A percentile compares a stretch with the other conserved stretches of the same genome.
Conservation (phyloP, 2,888 invertebrate species). For the Cheilosia variabilis region DNA sequence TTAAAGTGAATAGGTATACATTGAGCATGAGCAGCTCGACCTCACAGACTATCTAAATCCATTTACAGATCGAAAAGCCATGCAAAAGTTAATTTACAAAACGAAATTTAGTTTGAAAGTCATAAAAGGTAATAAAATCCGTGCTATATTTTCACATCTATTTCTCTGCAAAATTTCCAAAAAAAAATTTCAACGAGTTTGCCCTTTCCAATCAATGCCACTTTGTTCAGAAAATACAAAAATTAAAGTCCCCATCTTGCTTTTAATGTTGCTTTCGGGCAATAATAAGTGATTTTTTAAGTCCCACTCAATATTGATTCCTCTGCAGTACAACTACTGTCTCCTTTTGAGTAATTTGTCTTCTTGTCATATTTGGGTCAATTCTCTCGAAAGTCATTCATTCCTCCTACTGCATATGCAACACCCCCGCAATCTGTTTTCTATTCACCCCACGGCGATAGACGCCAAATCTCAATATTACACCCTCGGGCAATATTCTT, state of each 20-base stretch:
- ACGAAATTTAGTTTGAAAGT: not conserved
- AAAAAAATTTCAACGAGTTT: not conserved
- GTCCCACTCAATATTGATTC: conserved; percentile 48
- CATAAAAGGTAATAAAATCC: not conserved
- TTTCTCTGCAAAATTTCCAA: no score
- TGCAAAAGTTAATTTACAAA: no score
- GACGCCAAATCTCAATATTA: conserved; percentile 19
- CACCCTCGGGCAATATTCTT: conserved; percentile 39
- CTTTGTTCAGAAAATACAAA: not conserved
- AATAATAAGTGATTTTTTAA: conserved; percentile 3
- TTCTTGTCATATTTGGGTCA: conserved; percentile 44
- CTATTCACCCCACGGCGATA: conserved; percentile 6
- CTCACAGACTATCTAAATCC: no score
- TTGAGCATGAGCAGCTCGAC: no score
- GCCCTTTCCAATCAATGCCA: not conserved
- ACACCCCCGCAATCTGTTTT: conserved; percentile 39
- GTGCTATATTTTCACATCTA: no score
- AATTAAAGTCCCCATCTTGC: not conserved
- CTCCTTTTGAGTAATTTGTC: conserved; percentile 15
- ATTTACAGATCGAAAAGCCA: no score
- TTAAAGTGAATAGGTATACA: no score
- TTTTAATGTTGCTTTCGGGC: not conserved
- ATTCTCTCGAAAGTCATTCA: conserved; percentile 2
- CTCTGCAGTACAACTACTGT: conserved; percentile 9
- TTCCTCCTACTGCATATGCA: conserved; percentile 19